These are phyloP conservation scores for Euspilapteryx auroguttella DNA, from an alignment of 2,888 invertebrate genomes.

Conservation along the genomic window DNA sequence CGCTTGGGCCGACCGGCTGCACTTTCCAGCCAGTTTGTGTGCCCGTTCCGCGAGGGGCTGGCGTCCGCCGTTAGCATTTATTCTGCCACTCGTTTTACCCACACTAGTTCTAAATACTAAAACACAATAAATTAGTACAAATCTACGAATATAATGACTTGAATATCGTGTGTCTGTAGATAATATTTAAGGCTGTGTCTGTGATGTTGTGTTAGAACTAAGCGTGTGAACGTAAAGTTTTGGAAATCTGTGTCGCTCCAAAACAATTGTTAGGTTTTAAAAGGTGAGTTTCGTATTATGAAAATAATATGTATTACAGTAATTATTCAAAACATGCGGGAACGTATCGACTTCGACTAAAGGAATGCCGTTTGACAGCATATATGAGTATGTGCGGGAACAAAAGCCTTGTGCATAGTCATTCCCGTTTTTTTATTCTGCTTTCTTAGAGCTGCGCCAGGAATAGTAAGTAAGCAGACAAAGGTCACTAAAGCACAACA, in stretches of 20 bases:
- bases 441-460: constrained; percentile 18
- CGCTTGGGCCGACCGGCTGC: constrained; percentile 28
- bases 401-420: constrained; percentile 55
- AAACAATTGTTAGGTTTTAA: constrained; percentile 53
- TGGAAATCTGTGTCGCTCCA: constrained; percentile 28
- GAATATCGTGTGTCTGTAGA: constrained; percentile 24
- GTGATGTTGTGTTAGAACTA: constrained; percentile 26
- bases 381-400: constrained; percentile 45
- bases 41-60: constrained; percentile 43
- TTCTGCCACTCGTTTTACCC: constrained; percentile 38
- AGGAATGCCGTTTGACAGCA: constrained; percentile 59
- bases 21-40: constrained; percentile 49
- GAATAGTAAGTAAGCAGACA: constrained; percentile 1
- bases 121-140: constrained; percentile 21
- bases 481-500: no score
- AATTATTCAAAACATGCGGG: constrained; percentile 46
- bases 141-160: constrained; percentile 35
- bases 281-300: constrained; percentile 53
- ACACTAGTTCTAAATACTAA: constrained; percentile 16
- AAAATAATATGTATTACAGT: constrained; percentile 35
- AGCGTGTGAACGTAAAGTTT: constrained; percentile 21
- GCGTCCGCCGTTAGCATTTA: constrained; percentile 32
- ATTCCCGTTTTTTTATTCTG: constrained; percentile 38
- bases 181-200: constrained; percentile 26
- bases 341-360: constrained; percentile 48